Evolutionary conservation across 2,113 vertebrate species (phyloP).

Genomic region (Seriola rivoliana): DNA sequence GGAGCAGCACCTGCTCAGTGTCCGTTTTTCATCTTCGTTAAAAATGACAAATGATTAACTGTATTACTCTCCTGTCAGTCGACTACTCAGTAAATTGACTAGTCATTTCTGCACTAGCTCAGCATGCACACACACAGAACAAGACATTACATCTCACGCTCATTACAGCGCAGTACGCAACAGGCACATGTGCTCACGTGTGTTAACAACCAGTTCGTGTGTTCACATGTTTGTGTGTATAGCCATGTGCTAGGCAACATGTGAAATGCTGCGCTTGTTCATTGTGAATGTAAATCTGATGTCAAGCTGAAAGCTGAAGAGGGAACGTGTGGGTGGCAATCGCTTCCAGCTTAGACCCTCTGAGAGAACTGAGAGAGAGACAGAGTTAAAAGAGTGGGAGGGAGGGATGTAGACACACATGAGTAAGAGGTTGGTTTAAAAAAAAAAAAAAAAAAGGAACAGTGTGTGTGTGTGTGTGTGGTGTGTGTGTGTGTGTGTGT

Average conservation of each 20-base stretch:
- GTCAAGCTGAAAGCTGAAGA: conserved; percentile 81
- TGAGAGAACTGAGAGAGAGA: conserved; percentile 72
- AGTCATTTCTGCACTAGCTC: not conserved
- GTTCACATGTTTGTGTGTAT: conserved; percentile 54
- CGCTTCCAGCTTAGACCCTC: conserved; percentile 84
- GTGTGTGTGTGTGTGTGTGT: conserved; percentile 20
- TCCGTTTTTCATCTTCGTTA: not conserved
- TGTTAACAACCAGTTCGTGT: not conserved
- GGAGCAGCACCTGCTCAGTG: not conserved
- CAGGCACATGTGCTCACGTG: conserved; percentile 40
- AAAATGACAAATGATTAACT: not conserved
- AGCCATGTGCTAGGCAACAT: conserved; percentile 64
- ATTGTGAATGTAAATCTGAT: conserved; percentile 86
- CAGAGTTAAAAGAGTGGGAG: conserved; percentile 78
- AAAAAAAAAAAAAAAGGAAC: conserved; percentile 47
- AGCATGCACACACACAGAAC: not conserved
- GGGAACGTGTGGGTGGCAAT: conserved; percentile 84
- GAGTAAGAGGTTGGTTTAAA: conserved; percentile 72
- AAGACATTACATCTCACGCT: not conserved
- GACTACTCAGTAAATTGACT: not conserved
- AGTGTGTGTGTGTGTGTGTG: conserved; percentile 35
- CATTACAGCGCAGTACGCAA: not conserved
- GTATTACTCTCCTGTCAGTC: not conserved
- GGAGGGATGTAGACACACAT: conserved; percentile 76
- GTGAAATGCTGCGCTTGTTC: conserved; percentile 70